phyloP scores from a whole-genome alignment of 64 coral and sea anemone species.

The Orbicella faveolata region DNA sequence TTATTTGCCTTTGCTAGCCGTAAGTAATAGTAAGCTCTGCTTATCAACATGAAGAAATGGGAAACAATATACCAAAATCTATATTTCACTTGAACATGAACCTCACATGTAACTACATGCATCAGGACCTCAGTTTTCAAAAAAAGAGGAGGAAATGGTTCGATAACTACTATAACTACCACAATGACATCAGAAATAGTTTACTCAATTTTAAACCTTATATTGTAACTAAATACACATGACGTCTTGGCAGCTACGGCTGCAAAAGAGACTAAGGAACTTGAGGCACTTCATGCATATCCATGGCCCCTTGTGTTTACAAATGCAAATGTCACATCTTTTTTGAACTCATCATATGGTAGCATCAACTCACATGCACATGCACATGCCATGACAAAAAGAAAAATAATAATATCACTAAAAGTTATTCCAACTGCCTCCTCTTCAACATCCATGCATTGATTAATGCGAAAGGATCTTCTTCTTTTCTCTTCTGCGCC shows the following conservation, averaged over 20 bases:
- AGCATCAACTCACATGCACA: conserved; percentile 45
- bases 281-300: conserved; percentile 46
- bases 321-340: conserved; percentile 58
- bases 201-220: no score
- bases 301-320: conserved; percentile 65
- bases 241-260: no score
- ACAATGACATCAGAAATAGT: not conserved
- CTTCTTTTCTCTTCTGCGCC: conserved; percentile 24
- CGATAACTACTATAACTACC: not conserved
- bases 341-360: conserved; percentile 57
- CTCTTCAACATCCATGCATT: conserved; percentile 64
- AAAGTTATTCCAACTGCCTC: conserved; percentile 44
- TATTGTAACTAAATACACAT: no score
- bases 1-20: not conserved
- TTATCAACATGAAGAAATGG: not conserved
- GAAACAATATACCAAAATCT: not conserved
- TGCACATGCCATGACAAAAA: conserved; percentile 26
- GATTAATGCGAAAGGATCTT: conserved; percentile 18
- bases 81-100: conserved; percentile 18
- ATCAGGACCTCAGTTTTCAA: not conserved
- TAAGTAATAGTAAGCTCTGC: not conserved
- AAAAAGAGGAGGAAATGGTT: not conserved
- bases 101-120: not conserved
- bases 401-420: conserved; percentile 55
- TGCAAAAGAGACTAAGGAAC: not conserved